Base-by-base conservation (phyloP, 2,113 vertebrate genomes). In the Labeo catla region DNA sequence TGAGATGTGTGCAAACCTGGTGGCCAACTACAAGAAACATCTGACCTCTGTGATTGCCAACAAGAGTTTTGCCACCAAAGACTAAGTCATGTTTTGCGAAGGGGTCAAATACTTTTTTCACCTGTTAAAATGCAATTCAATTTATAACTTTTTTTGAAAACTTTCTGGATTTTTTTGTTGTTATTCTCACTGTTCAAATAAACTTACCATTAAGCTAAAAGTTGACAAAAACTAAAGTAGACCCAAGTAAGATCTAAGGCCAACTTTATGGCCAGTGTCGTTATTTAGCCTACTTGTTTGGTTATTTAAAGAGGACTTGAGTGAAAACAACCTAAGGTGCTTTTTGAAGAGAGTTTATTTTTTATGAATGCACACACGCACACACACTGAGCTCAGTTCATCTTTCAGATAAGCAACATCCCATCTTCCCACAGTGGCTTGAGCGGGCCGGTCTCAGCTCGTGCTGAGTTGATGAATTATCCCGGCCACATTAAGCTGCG, bases 401-500 rank as follows among this genome's bases (percentile, higher is more conserved):
- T n/a, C 28, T n/a, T 68, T 84, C 66, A 88, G 86, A 87, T 87
- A 84, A 87, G 86, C 68, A 77, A 43, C 68, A 47, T 81, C 78
- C 68, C 54, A 65, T 36, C 78, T 59, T 78, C 76, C 72, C 85
- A 72, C 39, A 84, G 77, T 78, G 85, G 81, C 23, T 59, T 36
- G 80, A 68, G 57, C 45, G 8, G 59, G 78, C n/a, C 59, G n/a
- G 39, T 65, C 61, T 65, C 59, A 65, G 63, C 81, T 68, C 85
- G 82, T 89, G 88, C 88, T 89, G 86, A 86, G 77, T 81, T 87
- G 83, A 88, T 89, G 50, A 84, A 88, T 88, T 86, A 84, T 77
- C 81, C 66, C 50, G 91, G 88, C 92, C 90, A 91, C 91, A 92
- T 94, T 91, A 94, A 92, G 93, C 92, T 91, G 92, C 93, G 88